Evolutionary conservation across 1,140 invertebrate genomes (phyloP).

Genomic region (Conopomorpha cramerella): DNA sequence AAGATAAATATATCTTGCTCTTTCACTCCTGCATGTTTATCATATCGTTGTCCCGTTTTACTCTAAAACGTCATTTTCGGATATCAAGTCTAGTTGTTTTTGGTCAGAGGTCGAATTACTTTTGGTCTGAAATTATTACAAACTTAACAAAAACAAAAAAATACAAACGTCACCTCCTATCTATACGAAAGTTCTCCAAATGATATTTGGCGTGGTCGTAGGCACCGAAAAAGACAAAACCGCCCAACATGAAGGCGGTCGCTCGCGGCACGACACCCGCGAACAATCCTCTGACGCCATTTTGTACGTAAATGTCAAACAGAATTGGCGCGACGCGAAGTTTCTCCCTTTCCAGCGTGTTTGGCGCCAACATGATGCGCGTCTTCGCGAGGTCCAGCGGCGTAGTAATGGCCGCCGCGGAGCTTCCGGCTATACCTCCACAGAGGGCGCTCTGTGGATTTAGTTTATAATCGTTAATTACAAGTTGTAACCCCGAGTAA

Average conservation of each 20-base stretch:
- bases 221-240: constrained; percentile 87
- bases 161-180: no score
- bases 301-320: constrained; percentile 62
- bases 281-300: constrained; percentile 75
- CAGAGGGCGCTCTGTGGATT: constrained; percentile 77
- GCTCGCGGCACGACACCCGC: constrained; percentile 81
- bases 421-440: constrained; percentile 77
- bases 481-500: no score
- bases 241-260: constrained; percentile 85
- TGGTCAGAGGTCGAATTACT: no score
- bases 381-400: constrained; percentile 93
- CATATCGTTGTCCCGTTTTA: no score
- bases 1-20: no score
- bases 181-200: neutral
- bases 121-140: no score
- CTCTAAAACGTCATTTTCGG: no score
- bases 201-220: constrained; percentile 64
- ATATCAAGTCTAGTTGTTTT: no score
- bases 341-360: constrained; percentile 35
- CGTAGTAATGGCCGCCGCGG: constrained; percentile 81
- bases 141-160: no score
- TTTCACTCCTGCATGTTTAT: no score
- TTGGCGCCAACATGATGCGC: constrained; percentile 84
- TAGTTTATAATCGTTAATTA: no score
- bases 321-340: constrained; percentile 50